Evolutionary conservation across 2,888 invertebrate species (phyloP), one percentile per base, ranked within the genome.

Genomic region (Gymnoscelis rufifasciata): DNA sequence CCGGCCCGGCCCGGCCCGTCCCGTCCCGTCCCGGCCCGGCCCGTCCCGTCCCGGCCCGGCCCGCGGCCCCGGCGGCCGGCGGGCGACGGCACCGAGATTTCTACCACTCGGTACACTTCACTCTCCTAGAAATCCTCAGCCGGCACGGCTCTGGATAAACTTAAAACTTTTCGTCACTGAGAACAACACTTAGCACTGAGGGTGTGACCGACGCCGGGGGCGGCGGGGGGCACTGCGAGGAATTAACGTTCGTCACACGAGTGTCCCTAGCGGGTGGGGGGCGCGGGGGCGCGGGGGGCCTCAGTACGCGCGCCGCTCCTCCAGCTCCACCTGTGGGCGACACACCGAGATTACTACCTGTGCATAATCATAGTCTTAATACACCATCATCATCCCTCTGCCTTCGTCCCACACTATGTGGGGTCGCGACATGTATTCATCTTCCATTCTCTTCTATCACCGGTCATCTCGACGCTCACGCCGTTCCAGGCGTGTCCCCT

Each of bases 241-340:
- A n/a, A n/a, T n/a, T n/a, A n/a, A n/a, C n/a, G n/a, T n/a, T n/a
- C n/a, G n/a, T n/a, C n/a, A n/a, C n/a, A n/a, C n/a, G n/a, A n/a
- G n/a, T n/a, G n/a, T n/a, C n/a, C n/a, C n/a, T n/a, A n/a, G n/a
- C 35, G 40, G 13, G 14, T 38, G 29, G 66, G 59, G 65, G 13
- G 56, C 65, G 52, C 73, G 83, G 43, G 28, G 38, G 12, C 38
- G 35, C 66, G 59, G 65, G 15, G 55, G 64, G 52, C 73, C 83
- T 88, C 87, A 88, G 83, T 88, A 88, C 41, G 88, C 82, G 66
- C 86, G 88, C 41, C 87, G 72, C 42, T 88, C 87, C 35, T 88
- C 86, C 54, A 82, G 59, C 56, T 88, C 87, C 74, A 86, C 74
- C 87, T 87, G 74, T n/a, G n/a, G n/a, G n/a, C n/a, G n/a, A n/a